These are phyloP conservation scores for Raphicerus campestris DNA, from an alignment of 2,113 vertebrate genomes.

Conservation along the genomic window DNA sequence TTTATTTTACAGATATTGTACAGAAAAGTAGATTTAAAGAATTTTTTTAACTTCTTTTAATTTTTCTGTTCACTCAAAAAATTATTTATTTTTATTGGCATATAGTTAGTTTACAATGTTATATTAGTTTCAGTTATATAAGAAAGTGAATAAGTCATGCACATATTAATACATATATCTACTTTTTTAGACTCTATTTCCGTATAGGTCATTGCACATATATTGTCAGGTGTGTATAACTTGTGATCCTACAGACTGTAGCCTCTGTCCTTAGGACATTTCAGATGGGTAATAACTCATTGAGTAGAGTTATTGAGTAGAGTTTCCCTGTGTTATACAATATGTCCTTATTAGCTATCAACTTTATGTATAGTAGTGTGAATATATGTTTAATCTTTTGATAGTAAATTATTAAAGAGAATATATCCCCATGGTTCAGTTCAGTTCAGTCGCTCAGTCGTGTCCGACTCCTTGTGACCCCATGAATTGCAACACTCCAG, in stretches of 20 bases:
- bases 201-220: not conserved
- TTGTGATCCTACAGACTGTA: not conserved
- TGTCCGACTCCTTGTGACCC: no score
- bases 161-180: not conserved
- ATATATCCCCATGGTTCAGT: not conserved
- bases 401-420: not conserved
- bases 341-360: not conserved
- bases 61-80: not conserved
- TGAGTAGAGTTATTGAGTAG: not conserved
- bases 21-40: not conserved
- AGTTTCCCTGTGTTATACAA: not conserved
- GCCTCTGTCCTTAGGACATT: not conserved
- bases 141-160: not conserved
- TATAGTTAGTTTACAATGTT: not conserved
- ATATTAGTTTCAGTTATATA: not conserved
- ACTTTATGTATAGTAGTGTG: not conserved
- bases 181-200: not conserved
- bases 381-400: not conserved
- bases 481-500: no score
- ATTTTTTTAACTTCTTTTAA: not conserved
- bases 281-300: not conserved
- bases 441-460: no score
- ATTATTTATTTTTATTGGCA: not conserved
- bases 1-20: not conserved
- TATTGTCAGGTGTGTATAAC: not conserved